Conservation (phyloP, 2,113 vertebrate species). For the Antennarius striatus region DNA sequence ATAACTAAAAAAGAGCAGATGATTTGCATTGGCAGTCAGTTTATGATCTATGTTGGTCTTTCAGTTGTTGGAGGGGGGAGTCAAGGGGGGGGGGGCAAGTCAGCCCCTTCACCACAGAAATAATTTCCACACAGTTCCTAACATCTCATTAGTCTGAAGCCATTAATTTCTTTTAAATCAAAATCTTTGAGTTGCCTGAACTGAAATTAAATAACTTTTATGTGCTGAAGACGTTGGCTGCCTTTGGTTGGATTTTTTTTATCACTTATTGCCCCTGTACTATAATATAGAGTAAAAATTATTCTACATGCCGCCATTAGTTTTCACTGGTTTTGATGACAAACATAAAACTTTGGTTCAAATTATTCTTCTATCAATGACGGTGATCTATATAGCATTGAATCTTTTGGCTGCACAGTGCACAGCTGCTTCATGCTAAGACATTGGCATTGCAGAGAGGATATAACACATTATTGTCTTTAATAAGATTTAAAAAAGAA, state of each 20-base stretch:
- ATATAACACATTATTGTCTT: conserved; percentile 5
- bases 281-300: background rate
- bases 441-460: background rate
- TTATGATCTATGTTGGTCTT: too few species aligned
- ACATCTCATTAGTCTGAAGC: too few species aligned
- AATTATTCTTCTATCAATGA: too few species aligned
- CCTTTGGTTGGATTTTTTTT: background rate
- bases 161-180: too few species aligned
- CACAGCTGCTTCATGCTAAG: conserved; percentile 1
- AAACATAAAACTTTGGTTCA: too few species aligned
- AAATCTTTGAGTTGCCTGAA: too few species aligned
- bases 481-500: background rate
- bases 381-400: conserved; percentile 7
- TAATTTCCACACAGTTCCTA: too few species aligned
- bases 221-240: background rate
- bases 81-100: too few species aligned
- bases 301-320: background rate
- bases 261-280: background rate
- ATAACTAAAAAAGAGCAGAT: too few species aligned
- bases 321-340: conserved; percentile 1
- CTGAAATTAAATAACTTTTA: background rate
- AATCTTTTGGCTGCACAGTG: conserved; percentile 12
- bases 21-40: too few species aligned
- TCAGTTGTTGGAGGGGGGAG: too few species aligned
- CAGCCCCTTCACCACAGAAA: too few species aligned